Conservation (phyloP, 2,113 vertebrate genomes). For the Pungitius pungitius region DNA sequence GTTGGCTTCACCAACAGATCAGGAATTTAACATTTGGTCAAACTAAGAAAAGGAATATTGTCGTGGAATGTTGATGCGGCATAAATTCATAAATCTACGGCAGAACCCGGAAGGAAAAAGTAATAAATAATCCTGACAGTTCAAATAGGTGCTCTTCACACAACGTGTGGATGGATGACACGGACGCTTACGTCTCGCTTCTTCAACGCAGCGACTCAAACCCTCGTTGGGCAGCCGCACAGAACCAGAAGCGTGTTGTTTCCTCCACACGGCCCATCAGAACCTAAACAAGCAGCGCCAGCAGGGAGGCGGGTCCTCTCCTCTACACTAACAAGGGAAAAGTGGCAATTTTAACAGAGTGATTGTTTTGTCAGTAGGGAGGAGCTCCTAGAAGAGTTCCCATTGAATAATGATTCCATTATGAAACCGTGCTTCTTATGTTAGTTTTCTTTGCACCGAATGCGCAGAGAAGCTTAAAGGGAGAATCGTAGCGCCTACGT, state of each 20-base stretch:
- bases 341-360: constrained; percentile 67
- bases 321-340: constrained; percentile 68
- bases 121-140: too few relatives aligned
- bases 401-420: constrained; percentile 23
- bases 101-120: too few relatives aligned
- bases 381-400: constrained; percentile 29
- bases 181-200: not conserved
- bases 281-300: not conserved
- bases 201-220: constrained; percentile 48
- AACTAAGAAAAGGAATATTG: too few relatives aligned
- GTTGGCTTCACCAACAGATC: too few relatives aligned
- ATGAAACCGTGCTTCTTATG: constrained; percentile 1
- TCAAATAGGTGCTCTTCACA: not conserved
- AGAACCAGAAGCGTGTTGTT: constrained; percentile 37
- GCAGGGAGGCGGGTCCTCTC: constrained; percentile 69
- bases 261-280: constrained; percentile 30
- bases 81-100: not conserved
- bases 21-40: too few relatives aligned
- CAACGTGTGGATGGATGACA: not conserved
- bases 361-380: constrained; percentile 43
- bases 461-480: constrained; percentile 33
- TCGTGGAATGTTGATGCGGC: too few relatives aligned
- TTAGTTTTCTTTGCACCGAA: constrained; percentile 52
- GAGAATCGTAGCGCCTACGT: constrained; percentile 24
- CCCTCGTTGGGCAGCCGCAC: not conserved